Evolutionary conservation across 2,113 vertebrate species (phyloP).

Genomic region (Tricholaema leucomelas): DNA sequence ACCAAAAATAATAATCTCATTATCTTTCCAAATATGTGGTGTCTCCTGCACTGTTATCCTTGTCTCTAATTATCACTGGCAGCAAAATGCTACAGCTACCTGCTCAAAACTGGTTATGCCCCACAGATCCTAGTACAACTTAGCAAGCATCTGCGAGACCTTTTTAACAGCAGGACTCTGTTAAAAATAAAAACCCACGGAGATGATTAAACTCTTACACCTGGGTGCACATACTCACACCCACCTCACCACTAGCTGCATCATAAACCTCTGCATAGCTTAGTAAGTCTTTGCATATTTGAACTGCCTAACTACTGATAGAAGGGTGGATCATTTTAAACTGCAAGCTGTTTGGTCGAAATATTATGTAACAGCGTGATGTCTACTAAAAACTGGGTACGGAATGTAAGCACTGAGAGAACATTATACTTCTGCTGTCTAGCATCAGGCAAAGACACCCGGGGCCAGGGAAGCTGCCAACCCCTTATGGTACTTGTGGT

Average conservation of each 20-base stretch:
- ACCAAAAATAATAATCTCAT: not conserved
- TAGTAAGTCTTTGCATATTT: not conserved
- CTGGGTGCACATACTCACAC: not conserved
- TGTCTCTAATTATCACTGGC: not conserved
- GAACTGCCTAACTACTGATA: not conserved
- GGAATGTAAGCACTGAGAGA: not conserved
- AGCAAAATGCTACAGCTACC: not conserved
- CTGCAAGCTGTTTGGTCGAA: not conserved
- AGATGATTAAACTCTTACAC: not conserved
- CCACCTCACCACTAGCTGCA: not conserved
- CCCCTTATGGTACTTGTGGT: accelerated
- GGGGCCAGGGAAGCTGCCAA: not conserved
- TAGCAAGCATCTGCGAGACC: not conserved
- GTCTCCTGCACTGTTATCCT: not conserved
- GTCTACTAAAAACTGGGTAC: not conserved
- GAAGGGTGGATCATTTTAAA: not conserved
- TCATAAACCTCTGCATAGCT: not conserved
- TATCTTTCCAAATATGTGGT: accelerated
- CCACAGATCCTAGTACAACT: not conserved
- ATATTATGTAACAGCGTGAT: not conserved
- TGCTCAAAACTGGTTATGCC: not conserved
- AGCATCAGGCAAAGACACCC: not conserved
- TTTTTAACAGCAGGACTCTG: not conserved
- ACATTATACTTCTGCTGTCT: not conserved
- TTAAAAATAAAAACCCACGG: not conserved